phyloP scores from a whole-genome alignment of 2,797 vertebrate species.

The Streptopelia turtur region DNA sequence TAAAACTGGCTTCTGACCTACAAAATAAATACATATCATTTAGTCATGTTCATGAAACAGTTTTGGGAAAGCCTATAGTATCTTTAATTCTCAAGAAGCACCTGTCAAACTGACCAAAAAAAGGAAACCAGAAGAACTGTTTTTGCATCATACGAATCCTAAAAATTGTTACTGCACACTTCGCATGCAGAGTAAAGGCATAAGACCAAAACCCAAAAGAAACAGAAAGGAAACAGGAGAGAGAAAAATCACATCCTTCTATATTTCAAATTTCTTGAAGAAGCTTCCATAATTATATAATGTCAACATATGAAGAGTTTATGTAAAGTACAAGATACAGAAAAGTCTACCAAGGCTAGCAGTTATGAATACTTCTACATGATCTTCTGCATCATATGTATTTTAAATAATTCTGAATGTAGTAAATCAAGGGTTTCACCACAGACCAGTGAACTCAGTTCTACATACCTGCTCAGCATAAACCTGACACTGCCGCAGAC shows the following conservation, averaged over 20 bases:
- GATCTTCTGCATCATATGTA: background rate
- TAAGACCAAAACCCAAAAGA: background rate
- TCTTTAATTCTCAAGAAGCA: background rate
- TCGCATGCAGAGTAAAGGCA: background rate
- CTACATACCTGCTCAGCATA: background rate
- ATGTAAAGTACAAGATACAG: background rate
- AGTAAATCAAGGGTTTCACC: background rate
- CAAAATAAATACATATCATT: background rate
- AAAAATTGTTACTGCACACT: background rate
- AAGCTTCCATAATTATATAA: background rate
- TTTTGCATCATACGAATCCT: background rate
- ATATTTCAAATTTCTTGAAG: background rate
- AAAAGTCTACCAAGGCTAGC: background rate
- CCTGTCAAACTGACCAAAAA: background rate
- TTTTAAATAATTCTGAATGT: background rate
- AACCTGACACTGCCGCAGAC: background rate
- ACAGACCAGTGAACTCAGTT: background rate
- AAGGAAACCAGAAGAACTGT: background rate
- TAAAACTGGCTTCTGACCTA: conserved; percentile 96
- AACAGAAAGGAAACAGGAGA: background rate
- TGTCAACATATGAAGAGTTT: background rate
- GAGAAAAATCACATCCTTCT: background rate
- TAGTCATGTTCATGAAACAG: background rate
- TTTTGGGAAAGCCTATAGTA: background rate
- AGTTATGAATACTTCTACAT: background rate